phyloP scores from a whole-genome alignment of 2,888 invertebrate genomes.

The Mellilla xanthometata region DNA sequence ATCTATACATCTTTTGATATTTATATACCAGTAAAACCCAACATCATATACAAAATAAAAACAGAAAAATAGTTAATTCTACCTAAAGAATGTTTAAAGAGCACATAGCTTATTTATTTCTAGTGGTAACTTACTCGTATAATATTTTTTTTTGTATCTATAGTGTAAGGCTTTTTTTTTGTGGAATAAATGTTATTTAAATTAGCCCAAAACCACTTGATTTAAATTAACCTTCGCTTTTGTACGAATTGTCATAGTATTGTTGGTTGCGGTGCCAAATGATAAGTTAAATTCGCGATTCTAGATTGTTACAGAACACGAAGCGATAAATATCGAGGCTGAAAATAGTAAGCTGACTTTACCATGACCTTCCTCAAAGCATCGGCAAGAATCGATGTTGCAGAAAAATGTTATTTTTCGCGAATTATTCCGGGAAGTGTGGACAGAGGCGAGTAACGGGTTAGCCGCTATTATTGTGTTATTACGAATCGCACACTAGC shows the following conservation, averaged over 20 bases:
- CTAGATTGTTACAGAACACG: constrained; percentile 31
- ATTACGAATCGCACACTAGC: constrained; percentile 51
- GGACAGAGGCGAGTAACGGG: constrained; percentile 76
- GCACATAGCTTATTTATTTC: too few relatives aligned
- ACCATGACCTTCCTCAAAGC: constrained; percentile 70
- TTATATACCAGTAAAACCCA: too few relatives aligned
- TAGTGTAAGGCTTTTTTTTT: too few relatives aligned
- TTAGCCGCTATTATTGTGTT: constrained; percentile 71
- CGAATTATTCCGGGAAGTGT: constrained; percentile 75
- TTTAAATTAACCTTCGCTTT: not conserved
- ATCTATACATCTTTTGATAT: too few relatives aligned
- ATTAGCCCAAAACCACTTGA: too few relatives aligned
- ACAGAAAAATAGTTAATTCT: too few relatives aligned
- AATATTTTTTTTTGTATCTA: too few relatives aligned
- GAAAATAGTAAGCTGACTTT: constrained; percentile 59
- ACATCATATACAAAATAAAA: too few relatives aligned
- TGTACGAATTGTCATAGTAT: not conserved
- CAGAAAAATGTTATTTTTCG: constrained; percentile 64
- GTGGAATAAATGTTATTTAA: too few relatives aligned
- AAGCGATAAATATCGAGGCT: constrained; percentile 30
- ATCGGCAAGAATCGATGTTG: constrained; percentile 48
- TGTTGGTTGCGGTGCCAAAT: constrained; percentile 9
- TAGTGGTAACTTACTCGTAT: too few relatives aligned
- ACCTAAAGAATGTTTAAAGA: too few relatives aligned
- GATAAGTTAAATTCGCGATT: constrained; percentile 1